Conservation (phyloP, 2,888 invertebrate genomes). For the Melipona bicolor region DNA sequence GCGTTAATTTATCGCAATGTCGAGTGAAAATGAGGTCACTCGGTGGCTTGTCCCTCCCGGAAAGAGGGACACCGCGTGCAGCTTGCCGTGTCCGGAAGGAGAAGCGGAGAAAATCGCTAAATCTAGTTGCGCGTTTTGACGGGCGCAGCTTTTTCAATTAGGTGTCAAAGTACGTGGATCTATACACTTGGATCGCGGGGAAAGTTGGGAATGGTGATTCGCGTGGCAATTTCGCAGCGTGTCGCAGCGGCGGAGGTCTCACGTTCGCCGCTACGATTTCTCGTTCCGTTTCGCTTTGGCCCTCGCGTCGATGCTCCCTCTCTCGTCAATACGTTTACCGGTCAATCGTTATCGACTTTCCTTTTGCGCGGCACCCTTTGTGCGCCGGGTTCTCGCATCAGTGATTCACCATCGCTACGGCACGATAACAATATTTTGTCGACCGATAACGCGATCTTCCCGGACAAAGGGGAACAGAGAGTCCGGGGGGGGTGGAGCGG, state of each 20-base stretch:
- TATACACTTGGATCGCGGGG: slow-evolving; percentile 63
- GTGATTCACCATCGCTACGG: slow-evolving; percentile 71
- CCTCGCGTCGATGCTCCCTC: slow-evolving; percentile 50
- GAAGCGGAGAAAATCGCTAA: too few relatives aligned
- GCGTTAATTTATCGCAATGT: slow-evolving; percentile 1
- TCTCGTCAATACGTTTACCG: slow-evolving; percentile 66
- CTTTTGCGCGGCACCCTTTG: slow-evolving; percentile 65
- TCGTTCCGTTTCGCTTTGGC: slow-evolving; percentile 50
- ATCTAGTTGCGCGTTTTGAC: not conserved
- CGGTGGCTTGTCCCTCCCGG: too few relatives aligned
- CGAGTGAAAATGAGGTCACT: slow-evolving; percentile 2
- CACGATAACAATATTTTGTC: slow-evolving; percentile 73
- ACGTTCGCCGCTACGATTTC: slow-evolving; percentile 45
- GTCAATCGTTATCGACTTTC: slow-evolving; percentile 72
- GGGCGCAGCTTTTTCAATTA: not conserved
- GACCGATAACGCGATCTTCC: slow-evolving; percentile 71
- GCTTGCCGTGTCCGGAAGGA: not conserved
- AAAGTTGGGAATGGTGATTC: slow-evolving; percentile 63
- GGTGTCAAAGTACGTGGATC: not conserved
- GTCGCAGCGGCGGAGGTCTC: slow-evolving; percentile 46
- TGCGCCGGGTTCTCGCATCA: slow-evolving; percentile 67
- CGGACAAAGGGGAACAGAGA: slow-evolving; percentile 59
- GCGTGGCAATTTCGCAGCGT: slow-evolving; percentile 56
- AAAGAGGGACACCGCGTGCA: too few relatives aligned
- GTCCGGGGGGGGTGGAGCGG: not conserved